These are phyloP conservation scores for Pentalonia nigronervosa DNA, from an alignment of 1,140 invertebrate genomes.

Conservation along the genomic window DNA sequence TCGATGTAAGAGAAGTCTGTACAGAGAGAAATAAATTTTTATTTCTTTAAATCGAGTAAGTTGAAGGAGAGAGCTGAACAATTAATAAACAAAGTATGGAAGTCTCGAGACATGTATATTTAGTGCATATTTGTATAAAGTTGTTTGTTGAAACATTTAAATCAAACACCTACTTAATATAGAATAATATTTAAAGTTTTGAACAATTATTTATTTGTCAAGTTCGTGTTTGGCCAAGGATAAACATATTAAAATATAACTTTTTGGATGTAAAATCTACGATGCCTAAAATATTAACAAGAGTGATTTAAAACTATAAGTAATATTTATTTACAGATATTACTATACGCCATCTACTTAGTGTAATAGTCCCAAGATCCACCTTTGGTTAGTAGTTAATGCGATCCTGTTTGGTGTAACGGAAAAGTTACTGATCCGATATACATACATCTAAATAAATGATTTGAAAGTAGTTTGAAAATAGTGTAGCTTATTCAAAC, in stretches of 20 bases:
- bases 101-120: not conserved
- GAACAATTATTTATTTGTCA: not conserved
- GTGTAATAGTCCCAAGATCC: not conserved
- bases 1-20: not conserved
- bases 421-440: conserved; percentile 28
- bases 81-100: not conserved
- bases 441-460: conserved; percentile 36
- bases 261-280: not conserved
- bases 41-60: not conserved
- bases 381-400: not conserved
- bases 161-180: not conserved
- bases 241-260: not conserved
- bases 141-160: conserved; percentile 12
- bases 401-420: not conserved
- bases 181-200: not conserved
- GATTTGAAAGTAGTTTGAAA: conserved; percentile 33
- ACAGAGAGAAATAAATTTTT: not conserved
- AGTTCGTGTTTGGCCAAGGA: not conserved
- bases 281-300: not conserved
- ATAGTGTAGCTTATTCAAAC: not conserved
- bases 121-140: not conserved
- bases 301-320: not conserved
- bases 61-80: not conserved
- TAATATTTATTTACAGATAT: not conserved
- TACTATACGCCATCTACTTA: not conserved